Evolutionary conservation across 2,888 invertebrate genomes (phyloP).

Genomic region (Callosobruchus maculatus): DNA sequence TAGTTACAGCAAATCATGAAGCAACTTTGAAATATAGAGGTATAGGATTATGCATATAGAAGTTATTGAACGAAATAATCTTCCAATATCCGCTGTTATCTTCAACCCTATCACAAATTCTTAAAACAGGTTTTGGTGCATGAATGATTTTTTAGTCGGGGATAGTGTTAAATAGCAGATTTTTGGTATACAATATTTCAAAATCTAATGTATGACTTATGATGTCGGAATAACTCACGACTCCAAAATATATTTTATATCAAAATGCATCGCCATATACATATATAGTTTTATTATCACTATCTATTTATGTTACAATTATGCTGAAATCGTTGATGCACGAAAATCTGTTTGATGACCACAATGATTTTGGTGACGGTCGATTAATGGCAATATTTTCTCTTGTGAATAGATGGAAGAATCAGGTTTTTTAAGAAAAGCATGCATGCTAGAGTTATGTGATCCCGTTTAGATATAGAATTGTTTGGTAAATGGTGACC

Average conservation of each 20-base stretch:
- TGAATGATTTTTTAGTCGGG: neutral
- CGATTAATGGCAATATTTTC: neutral
- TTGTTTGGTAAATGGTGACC: neutral
- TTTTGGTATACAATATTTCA: no score
- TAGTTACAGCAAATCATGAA: no score
- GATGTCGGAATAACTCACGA: no score
- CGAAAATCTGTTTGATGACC: neutral
- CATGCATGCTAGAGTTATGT: neutral
- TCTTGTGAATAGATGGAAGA: neutral
- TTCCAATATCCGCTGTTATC: neutral
- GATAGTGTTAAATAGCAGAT: neutral
- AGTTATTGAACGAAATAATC: neutral
- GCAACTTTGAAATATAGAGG: no score
- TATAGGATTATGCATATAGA: no score
- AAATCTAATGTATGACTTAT: no score
- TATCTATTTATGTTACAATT: no score
- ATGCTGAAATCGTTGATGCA: neutral
- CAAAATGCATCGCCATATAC: no score
- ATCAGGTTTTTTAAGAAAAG: neutral
- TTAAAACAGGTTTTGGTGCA: neutral
- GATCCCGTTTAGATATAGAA: neutral
- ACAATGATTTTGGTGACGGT: neutral
- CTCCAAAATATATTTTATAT: no score
- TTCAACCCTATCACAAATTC: neutral
- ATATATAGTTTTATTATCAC: no score